Evolutionary conservation across 2,113 vertebrate genomes (phyloP), one percentile per base, ranked within the genome.

Genomic region (Suricata suricatta): DNA sequence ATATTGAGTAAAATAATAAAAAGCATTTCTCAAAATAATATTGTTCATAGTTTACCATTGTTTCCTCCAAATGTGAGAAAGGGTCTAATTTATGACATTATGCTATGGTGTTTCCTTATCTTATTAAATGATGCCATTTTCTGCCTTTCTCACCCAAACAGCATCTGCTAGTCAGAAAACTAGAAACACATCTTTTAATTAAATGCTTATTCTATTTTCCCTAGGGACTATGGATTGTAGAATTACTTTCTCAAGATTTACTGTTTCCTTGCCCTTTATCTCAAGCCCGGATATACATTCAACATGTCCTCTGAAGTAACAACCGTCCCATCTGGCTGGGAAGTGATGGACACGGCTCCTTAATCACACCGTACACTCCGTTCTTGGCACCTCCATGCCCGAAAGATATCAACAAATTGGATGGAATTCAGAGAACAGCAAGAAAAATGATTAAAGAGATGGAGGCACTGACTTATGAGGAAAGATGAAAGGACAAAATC

Each of bases 401-500:
- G 64, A 97, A 97, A 96, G 77, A 97, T 96, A 97, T 79, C 96
- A 80, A 88, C 96, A 98, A 97, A 98, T 98, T 98, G 97, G 95
- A 97, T 83, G 72, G 76, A 85, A 95, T 97, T 98, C 97, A 97
- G 93, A 96, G 88, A 97, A 96, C 71, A 95, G 94, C 52, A 77
- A 98, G 96, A 90, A 96, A 97, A 97, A 98, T 96, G 96, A 98
- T 98, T 98, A 98, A 97, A 98, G 96, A 95, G 88, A 95, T 69
- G 80, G 84, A 97, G 47, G 97, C 97, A 97, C 23, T 96, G 97
- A 94, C 92, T 97, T 97, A 97, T 83, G 90, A 96, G 92, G 79
- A 97, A 82, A 96, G 95, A 96, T 95, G 92, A 98, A 97, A 96
- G 95, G 38, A 88, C 79, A 83, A 95, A 94, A 96, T 97, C 95